phyloP scores from a whole-genome alignment of 2,888 invertebrate genomes.

The Xylophagus ater region DNA sequence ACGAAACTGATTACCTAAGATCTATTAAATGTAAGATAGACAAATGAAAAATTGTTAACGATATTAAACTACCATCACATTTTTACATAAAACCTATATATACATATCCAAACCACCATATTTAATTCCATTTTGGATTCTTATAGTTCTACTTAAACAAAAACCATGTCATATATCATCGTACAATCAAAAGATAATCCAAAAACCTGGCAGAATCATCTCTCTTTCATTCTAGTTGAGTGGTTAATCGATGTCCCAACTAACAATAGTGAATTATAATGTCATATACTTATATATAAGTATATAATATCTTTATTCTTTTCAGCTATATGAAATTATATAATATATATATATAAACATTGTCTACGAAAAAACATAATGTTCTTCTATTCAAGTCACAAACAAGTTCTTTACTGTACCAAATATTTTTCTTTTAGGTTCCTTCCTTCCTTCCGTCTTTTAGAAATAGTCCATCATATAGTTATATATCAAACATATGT shows the following conservation, averaged over 20 bases:
- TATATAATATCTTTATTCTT: too few relatives aligned
- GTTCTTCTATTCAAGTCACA: conserved; percentile 4
- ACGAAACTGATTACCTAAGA: too few relatives aligned
- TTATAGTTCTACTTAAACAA: background rate
- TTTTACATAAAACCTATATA: too few relatives aligned
- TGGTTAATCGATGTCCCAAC: conserved; percentile 12
- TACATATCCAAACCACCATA: too few relatives aligned
- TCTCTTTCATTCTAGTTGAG: conserved; percentile 11
- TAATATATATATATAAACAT: too few relatives aligned
- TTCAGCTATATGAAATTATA: too few relatives aligned
- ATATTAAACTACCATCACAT: too few relatives aligned
- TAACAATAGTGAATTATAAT: conserved; percentile 13
- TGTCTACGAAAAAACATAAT: too few relatives aligned
- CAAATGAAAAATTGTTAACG: too few relatives aligned
- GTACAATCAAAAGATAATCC: conserved; percentile 12
- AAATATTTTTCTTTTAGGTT: conserved; percentile 5
- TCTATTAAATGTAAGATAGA: too few relatives aligned
- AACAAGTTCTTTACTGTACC: conserved; percentile 3
- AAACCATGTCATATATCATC: conserved; percentile 9
- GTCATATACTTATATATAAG: conserved; percentile 11
- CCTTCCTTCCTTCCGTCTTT: conserved; percentile 1
- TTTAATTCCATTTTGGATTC: too few relatives aligned
- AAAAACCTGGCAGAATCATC: conserved; percentile 10
- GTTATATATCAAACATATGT: too few relatives aligned
- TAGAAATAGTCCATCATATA: background rate